Base-by-base conservation (phyloP, 2,113 vertebrate genomes). In the Apaloderma vittatum region DNA sequence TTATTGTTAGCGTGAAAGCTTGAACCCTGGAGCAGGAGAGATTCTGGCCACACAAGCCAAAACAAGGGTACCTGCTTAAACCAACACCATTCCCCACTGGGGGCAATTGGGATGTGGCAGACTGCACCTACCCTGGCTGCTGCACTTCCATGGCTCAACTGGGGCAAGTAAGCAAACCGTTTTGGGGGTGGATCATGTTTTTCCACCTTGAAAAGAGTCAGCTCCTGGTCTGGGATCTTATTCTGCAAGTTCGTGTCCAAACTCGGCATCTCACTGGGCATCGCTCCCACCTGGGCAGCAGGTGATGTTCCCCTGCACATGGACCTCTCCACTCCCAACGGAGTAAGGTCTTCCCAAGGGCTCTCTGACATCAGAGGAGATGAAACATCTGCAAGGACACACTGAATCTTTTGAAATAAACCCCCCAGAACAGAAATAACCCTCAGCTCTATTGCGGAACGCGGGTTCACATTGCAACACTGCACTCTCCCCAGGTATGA, bases 61-160 rank as follows among this genome's bases (percentile, higher is more conserved):
- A 78, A 40, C 18, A 77, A 55, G 40, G 30, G 34, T 62, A n/a
- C 29, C 48, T 18, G 13, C 75, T 65, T 51, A 43, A 55, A 75
- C 19, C 29, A 14, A 48, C 0, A 0, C 59, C 3, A 1, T 58
- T 73, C 37, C 34, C n/a, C 12, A 0, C 0, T 29, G 66, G 19
- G 11, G 21, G 19, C 36, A 12, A 13, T 3, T 2, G 4, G 12
- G 45, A 61, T 36, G 11, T 0, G 0, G 22, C 4, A 23, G 12
- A 2, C 27, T 29, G 29, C 18, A 52, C 65, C 37, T 59, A 9
- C 16, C 45, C n/a, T 3, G 4, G 11, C 55, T 58, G 48, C 73
- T 54, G 67, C 1, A 1, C 32, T 77, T 66, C 72, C 40, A 24
- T 0, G 18, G 59, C 54, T 73, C n/a, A 20, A 26, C 20, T 46